Percentiles rank a stretch among this genome's conserved stretches.
These are phyloP conservation scores for Volucella bombylans DNA, from an alignment of 2,888 invertebrate genomes.

Conservation along the genomic window DNA sequence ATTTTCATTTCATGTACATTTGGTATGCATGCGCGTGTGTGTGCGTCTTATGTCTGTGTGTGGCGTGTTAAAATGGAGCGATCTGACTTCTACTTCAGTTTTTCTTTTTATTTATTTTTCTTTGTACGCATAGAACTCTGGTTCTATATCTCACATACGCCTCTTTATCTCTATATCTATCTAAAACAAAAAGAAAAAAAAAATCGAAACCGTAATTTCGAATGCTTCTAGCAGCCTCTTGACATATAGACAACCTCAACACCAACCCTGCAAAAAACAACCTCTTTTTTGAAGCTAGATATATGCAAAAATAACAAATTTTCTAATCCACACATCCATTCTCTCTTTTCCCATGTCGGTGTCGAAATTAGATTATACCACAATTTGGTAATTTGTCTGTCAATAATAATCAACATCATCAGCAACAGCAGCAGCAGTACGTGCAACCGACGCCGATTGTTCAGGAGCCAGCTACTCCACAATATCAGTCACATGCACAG, in stretches of 20 bases:
- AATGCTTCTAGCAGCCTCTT: slow-evolving; percentile 60
- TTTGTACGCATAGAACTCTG: slow-evolving; percentile 31
- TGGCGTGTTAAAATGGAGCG: slow-evolving; percentile 15
- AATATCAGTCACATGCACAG: slow-evolving; percentile 77
- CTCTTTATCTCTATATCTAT: slow-evolving; percentile 24
- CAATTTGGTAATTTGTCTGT: slow-evolving; percentile 79
- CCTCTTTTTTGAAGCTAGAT: slow-evolving; percentile 16
- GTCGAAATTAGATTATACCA: slow-evolving; percentile 77
- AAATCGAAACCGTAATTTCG: slow-evolving; percentile 1
- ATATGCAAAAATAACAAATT: slow-evolving; percentile 1
- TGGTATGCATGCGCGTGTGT: slow-evolving; percentile 41
- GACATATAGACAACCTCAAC: slow-evolving; percentile 58
- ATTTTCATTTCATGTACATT: slow-evolving; percentile 5
- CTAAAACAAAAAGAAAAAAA: slow-evolving; percentile 30
- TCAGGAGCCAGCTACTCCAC: slow-evolving; percentile 81
- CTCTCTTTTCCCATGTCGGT: slow-evolving; percentile 25
- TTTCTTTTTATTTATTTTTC: slow-evolving; percentile 8
- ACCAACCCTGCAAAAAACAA: slow-evolving; percentile 33
- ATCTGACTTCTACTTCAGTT: slow-evolving; percentile 39
- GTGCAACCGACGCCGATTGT: slow-evolving; percentile 80
- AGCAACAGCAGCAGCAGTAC: slow-evolving; percentile 78
- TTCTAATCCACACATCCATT: slow-evolving; percentile 15
- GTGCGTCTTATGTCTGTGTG: slow-evolving; percentile 41
- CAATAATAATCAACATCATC: slow-evolving; percentile 78
- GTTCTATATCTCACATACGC: slow-evolving; percentile 49